phyloP scores from a whole-genome alignment of 2,113 vertebrate genomes.

The Zosterops hypoxanthus region DNA sequence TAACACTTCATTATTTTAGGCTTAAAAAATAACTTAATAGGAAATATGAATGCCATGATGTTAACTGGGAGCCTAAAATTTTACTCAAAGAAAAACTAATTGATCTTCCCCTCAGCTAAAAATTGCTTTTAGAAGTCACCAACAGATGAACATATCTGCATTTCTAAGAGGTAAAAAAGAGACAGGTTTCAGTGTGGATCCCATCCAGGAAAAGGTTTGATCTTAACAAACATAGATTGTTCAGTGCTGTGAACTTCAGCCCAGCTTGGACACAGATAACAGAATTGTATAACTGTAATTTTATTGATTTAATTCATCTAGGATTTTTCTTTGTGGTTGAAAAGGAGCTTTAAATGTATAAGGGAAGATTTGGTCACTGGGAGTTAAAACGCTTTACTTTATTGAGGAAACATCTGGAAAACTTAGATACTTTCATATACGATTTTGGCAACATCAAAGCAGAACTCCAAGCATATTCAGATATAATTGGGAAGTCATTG shows the following conservation, averaged over 20 bases:
- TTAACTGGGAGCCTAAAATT: neutral
- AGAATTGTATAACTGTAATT: neutral
- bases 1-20: neutral
- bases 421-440: conserved; percentile 21
- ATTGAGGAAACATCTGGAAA: conserved; percentile 67
- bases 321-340: conserved; percentile 2
- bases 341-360: conserved; percentile 11
- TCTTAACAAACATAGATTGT: neutral
- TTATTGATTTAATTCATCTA: conserved; percentile 33
- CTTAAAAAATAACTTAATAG: neutral
- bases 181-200: neutral
- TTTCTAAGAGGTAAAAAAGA: neutral
- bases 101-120: neutral
- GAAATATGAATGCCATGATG: neutral
- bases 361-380: neutral
- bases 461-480: neutral
- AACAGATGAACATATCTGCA: neutral
- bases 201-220: neutral
- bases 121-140: neutral
- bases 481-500: conserved; percentile 37
- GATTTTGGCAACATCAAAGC: conserved; percentile 41
- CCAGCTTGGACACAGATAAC: conserved; percentile 38
- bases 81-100: neutral
- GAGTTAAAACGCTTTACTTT: conserved; percentile 4
- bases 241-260: neutral